Percentiles rank a stretch among this genome's conserved stretches.
Conservation (phyloP, 2,113 vertebrate genomes). For the Podocnemis expansa region DNA sequence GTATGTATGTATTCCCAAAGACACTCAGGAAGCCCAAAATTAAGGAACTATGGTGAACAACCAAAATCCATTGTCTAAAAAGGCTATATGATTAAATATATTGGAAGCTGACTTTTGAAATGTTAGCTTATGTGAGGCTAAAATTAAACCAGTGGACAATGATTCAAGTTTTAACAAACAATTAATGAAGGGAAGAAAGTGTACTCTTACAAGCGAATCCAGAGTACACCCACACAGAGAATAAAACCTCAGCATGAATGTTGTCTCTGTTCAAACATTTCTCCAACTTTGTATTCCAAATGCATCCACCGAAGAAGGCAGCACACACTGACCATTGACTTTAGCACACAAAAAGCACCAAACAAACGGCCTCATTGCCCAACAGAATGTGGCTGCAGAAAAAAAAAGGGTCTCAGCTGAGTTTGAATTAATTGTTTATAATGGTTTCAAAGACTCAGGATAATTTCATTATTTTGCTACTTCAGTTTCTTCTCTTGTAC, state of each 20-base stretch:
- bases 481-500: background rate
- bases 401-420: background rate
- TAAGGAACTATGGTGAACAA: rapidly evolving
- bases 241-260: constrained; percentile 54
- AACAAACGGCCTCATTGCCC: background rate
- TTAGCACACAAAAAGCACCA: constrained; percentile 41
- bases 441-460: background rate
- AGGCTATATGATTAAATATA: background rate
- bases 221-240: constrained; percentile 12
- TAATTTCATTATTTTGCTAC: background rate
- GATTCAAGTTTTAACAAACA: constrained; percentile 16
- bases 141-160: background rate
- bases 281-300: constrained; percentile 72
- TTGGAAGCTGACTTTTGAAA: background rate
- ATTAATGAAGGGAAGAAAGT: constrained; percentile 25
- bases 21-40: background rate
- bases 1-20: background rate
- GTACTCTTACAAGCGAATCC: background rate
- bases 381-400: background rate
- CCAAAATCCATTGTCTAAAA: rapidly evolving
- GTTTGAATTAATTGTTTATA: background rate
- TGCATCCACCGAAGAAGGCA: constrained; percentile 70
- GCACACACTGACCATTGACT: constrained; percentile 45
- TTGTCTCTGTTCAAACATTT: constrained; percentile 59
- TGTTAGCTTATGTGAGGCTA: background rate